Percentiles rank a stretch among this genome's conserved stretches.
These are phyloP conservation scores for Lepilemur septentrionalis DNA, from an alignment of 2,797 vertebrate genomes.

Conservation along the genomic window DNA sequence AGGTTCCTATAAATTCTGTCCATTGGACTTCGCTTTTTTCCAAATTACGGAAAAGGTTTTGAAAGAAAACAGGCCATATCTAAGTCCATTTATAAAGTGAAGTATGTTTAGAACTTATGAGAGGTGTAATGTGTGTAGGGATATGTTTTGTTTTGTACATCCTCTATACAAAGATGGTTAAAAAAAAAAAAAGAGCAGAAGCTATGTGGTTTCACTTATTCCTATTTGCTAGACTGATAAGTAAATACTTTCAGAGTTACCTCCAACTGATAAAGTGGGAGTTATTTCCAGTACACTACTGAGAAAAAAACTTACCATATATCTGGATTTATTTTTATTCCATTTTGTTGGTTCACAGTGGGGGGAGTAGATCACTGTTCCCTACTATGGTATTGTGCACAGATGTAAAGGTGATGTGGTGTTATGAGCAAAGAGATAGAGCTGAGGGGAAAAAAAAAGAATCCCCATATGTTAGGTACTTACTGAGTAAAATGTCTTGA, in stretches of 20 bases:
- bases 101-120: background rate
- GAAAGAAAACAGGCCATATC: background rate
- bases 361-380: background rate
- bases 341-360: background rate
- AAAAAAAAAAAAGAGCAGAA: background rate
- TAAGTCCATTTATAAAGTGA: background rate
- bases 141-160: background rate
- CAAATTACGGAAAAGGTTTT: background rate
- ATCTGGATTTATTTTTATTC: background rate
- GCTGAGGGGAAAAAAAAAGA: background rate
- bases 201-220: background rate
- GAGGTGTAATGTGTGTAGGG: fast-evolving
- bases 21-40: background rate
- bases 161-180: background rate
- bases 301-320: background rate
- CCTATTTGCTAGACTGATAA: background rate
- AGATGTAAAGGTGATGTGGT: background rate
- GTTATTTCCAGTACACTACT: background rate
- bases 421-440: background rate
- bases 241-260: background rate
- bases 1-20: background rate
- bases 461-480: background rate
- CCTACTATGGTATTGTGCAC: no score
- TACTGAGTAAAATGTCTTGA: background rate
- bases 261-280: background rate